Evolutionary conservation across 2,797 vertebrate species (phyloP).

Genomic region (Enteromius radiatus): DNA sequence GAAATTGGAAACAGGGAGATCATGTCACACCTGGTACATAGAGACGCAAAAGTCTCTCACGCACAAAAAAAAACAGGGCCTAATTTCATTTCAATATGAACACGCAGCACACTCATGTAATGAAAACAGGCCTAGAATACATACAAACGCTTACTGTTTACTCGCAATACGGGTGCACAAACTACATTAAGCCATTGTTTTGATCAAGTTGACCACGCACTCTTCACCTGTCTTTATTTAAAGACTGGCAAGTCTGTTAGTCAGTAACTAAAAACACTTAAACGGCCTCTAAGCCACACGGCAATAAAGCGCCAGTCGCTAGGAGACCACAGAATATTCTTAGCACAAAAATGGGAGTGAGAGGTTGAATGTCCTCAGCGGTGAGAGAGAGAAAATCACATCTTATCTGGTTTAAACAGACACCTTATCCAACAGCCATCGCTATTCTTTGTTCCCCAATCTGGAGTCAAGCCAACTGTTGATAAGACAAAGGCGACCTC

Average conservation of each 20-base stretch:
- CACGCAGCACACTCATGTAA: background rate
- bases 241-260: conserved; percentile 29
- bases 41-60: conserved; percentile 9
- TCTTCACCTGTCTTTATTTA: conserved; percentile 42
- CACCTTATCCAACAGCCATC: conserved; percentile 41
- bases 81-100: background rate
- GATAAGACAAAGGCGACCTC: conserved; percentile 33
- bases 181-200: conserved; percentile 3
- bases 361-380: conserved; percentile 34
- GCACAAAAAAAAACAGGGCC: conserved; percentile 13
- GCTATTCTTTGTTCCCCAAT: conserved; percentile 35
- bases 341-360: conserved; percentile 54
- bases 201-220: conserved; percentile 8
- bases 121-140: background rate
- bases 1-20: conserved; percentile 50
- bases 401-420: conserved; percentile 50
- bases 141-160: background rate
- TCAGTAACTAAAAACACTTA: conserved; percentile 49
- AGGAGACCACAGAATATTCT: conserved; percentile 60
- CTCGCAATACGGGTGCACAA: background rate
- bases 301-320: conserved; percentile 56
- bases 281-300: conserved; percentile 21
- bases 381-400: conserved; percentile 46
- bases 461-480: conserved; percentile 33
- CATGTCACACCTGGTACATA: conserved; percentile 29